These are phyloP conservation scores for Drosophila paracracens DNA, from an alignment of 2,888 invertebrate genomes.

Conservation along the genomic window DNA sequence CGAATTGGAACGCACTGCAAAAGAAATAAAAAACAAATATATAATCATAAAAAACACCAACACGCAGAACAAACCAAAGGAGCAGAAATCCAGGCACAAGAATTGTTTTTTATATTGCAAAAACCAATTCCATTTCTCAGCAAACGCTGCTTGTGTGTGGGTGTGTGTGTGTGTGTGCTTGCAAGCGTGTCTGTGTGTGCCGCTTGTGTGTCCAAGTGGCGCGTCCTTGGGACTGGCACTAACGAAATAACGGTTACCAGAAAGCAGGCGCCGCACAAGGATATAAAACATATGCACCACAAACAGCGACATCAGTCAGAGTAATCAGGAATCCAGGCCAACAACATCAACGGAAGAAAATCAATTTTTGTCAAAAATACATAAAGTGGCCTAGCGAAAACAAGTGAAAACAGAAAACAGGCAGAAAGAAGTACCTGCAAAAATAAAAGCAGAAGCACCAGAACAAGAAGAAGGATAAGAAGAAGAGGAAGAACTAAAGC, in stretches of 20 bases:
- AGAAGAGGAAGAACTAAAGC: conserved; percentile 10
- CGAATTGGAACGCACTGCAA: conserved; percentile 55
- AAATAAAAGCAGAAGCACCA: conserved; percentile 14
- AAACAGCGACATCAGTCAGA: conserved; percentile 28
- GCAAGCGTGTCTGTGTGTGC: conserved; percentile 31
- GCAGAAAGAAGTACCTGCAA: conserved; percentile 14
- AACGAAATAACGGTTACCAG: conserved; percentile 46
- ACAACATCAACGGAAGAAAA: conserved; percentile 56
- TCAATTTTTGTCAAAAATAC: conserved; percentile 69
- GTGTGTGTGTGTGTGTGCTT: conserved; percentile 17
- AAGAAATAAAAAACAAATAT: conserved; percentile 7
- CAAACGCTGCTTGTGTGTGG: conserved; percentile 9
- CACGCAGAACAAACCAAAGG: conserved; percentile 8
- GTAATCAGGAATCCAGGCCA: conserved; percentile 59
- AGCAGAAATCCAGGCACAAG: conserved; percentile 9
- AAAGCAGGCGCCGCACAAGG: conserved; percentile 57
- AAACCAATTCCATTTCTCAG: conserved; percentile 37
- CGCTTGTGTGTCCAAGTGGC: conserved; percentile 60
- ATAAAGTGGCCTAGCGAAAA: conserved; percentile 60
- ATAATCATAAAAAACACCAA: conserved; percentile 10
- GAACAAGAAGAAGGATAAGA: conserved; percentile 5
- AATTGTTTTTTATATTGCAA: conserved; percentile 2
- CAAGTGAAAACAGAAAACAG: conserved; percentile 36
- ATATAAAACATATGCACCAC: conserved; percentile 29
- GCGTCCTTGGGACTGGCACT: conserved; percentile 66